These are phyloP conservation scores for Aphidius ervi DNA, from an alignment of 1,140 invertebrate genomes.

Conservation along the genomic window DNA sequence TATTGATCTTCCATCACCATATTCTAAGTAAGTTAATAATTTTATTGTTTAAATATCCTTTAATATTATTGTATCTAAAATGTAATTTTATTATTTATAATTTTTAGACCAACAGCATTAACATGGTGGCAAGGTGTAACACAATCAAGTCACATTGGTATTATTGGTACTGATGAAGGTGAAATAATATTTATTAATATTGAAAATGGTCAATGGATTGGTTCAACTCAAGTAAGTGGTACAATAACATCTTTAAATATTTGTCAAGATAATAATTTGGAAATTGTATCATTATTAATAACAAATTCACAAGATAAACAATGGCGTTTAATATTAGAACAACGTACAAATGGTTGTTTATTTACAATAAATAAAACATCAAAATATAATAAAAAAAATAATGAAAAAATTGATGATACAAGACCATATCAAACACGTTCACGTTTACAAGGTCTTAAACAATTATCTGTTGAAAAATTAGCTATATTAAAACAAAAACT, in stretches of 20 bases:
- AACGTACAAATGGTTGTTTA: slow-evolving; percentile 57
- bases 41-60: slow-evolving; percentile 6
- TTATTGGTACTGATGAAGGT: slow-evolving; percentile 69
- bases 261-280: slow-evolving; percentile 65
- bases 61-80: slow-evolving; percentile 10
- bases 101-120: slow-evolving; percentile 52
- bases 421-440: slow-evolving; percentile 54
- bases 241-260: slow-evolving; percentile 60
- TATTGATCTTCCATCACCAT: slow-evolving; percentile 52
- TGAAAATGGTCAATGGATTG: slow-evolving; percentile 62
- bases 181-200: slow-evolving; percentile 69
- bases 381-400: slow-evolving; percentile 30
- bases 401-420: slow-evolving; percentile 42
- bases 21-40: slow-evolving; percentile 46
- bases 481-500: slow-evolving; percentile 62
- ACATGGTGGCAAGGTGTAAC: slow-evolving; percentile 71
- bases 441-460: slow-evolving; percentile 61
- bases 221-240: slow-evolving; percentile 61
- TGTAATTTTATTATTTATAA: slow-evolving; percentile 5
- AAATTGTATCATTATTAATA: slow-evolving; percentile 66
- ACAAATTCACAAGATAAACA: slow-evolving; percentile 61
- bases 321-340: slow-evolving; percentile 63
- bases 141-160: slow-evolving; percentile 59
- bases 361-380: slow-evolving; percentile 54
- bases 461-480: slow-evolving; percentile 65